A percentile compares a stretch with the other conserved stretches of the same genome.
Conservation (phyloP, 2,113 vertebrate species). For the Asarcornis scutulata region DNA sequence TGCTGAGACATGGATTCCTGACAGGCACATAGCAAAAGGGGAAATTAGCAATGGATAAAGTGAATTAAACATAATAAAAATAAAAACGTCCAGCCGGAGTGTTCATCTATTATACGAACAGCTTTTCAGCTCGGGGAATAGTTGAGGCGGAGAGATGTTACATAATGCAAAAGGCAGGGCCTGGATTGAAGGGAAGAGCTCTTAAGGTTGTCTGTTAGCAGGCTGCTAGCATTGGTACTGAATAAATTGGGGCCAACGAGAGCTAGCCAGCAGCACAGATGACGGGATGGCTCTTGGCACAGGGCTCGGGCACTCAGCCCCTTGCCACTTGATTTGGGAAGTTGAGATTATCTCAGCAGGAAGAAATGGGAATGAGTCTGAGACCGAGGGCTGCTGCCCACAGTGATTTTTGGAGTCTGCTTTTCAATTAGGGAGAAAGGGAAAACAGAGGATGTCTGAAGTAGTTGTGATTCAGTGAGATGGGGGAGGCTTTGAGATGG, state of each 20-base stretch:
- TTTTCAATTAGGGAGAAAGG: not conserved
- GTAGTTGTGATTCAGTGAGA: not conserved
- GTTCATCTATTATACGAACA: not conserved
- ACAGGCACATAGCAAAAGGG: not conserved
- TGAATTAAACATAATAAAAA: slow-evolving; percentile 39
- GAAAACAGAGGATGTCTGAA: not conserved
- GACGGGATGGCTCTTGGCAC: fast-evolving
- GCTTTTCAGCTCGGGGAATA: not conserved
- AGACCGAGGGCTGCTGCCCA: not conserved
- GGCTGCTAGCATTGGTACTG: not conserved
- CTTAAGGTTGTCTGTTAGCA: not conserved
- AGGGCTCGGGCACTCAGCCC: fast-evolving
- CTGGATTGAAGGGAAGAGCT: not conserved
- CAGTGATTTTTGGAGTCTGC: not conserved
- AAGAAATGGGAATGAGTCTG: not conserved
- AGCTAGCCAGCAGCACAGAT: not conserved
- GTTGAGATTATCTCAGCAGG: fast-evolving
- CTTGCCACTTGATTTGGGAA: not conserved
- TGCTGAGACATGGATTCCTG: slow-evolving; percentile 43
- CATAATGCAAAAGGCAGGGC: not conserved
- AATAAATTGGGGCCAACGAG: not conserved
- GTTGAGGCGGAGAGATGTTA: not conserved
- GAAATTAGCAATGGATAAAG: slow-evolving; percentile 48
- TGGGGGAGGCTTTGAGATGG: not conserved
- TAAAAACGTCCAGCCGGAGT: not conserved